A percentile compares a stretch with the other conserved stretches of the same genome.
Evolutionary conservation across 2,888 invertebrate genomes (phyloP).

Genomic region (Thysanoteuthis rhombus): DNA sequence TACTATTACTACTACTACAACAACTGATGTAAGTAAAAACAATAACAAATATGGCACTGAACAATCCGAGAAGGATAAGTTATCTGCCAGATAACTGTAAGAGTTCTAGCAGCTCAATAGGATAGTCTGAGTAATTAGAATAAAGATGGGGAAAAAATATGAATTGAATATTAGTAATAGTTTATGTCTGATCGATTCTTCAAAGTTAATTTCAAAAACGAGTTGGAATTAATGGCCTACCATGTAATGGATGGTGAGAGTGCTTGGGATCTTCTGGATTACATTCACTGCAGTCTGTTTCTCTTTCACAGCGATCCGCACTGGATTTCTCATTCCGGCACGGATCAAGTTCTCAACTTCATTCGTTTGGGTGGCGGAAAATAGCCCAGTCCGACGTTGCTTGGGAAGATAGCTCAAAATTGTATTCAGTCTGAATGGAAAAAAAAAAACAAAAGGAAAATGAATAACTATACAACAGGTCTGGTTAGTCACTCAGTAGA

Average conservation of each 20-base stretch:
- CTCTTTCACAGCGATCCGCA: slow-evolving; percentile 88
- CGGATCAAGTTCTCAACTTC: slow-evolving; percentile 89
- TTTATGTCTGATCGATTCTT: too few species aligned
- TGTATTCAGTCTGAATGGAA: slow-evolving; percentile 76
- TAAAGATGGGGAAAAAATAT: too few species aligned
- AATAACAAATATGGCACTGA: too few species aligned
- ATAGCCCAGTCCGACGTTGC: slow-evolving; percentile 94
- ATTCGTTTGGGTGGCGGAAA: slow-evolving; percentile 98
- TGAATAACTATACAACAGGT: neutral
- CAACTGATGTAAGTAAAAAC: too few species aligned
- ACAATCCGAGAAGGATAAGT: too few species aligned
- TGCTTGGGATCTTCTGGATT: slow-evolving; percentile 69
- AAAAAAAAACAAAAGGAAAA: neutral
- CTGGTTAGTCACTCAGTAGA: too few species aligned
- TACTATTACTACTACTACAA: too few species aligned
- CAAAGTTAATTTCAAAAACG: neutral
- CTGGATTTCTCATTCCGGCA: slow-evolving; percentile 93
- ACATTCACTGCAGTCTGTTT: slow-evolving; percentile 71
- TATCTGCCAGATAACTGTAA: too few species aligned
- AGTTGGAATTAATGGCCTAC: too few species aligned
- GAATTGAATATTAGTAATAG: too few species aligned
- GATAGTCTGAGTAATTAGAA: too few species aligned
- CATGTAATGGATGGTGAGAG: slow-evolving; percentile 78
- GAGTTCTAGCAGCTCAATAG: too few species aligned
- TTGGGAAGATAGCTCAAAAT: slow-evolving; percentile 91